Base-by-base conservation (phyloP, 2,888 invertebrate genomes). In the Thelaira solivaga region DNA sequence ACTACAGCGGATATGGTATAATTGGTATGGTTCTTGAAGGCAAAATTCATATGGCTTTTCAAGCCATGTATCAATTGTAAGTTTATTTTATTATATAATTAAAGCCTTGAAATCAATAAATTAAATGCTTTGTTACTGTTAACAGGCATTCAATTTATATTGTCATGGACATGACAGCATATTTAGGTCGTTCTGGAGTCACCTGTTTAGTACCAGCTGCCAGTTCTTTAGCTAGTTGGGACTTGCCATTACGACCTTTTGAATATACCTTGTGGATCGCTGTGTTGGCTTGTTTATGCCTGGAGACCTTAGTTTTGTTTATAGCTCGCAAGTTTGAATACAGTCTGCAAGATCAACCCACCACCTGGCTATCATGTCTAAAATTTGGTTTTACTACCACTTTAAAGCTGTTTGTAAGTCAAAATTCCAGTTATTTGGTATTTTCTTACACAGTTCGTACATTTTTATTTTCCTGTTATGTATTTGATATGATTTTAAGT, bases 181-280 rank as follows among this genome's bases (percentile, higher is more conserved):
- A 92, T 16, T 87, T 90, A 49, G 90, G 93, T 31, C 89, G 93
- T 81, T 92, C 93, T 26, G 93, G 92, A 20, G 89, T 94, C 5
- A 93, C 93, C 0, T 92, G 93, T 80, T 85, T 94, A 26, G 92
- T 92, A 5, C 94, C 94, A n/a, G 90, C 91, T 53, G 93, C 94
- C 2, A 90, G 91, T 80, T 87, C 91, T 49, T 83, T 92, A 11
- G 90, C 90, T 4, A 92, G 92, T 81, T 93, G 92, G 92, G 86
- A 90, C 57, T 90, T 92, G 75, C 93, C 93, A 0, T 83, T 93
- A 8, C 87, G 91, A 74, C 93, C 93, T 0, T 93, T 92, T 84
- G 90, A 90, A 68, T 82, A 86, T 62, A 82, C 86, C 6, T 90
- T 93, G 84, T 94, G 93, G 93, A 76, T 91, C 13, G 90, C 90